These are phyloP conservation scores for Drosophila falleni DNA, from an alignment of 2,888 invertebrate genomes.

Conservation along the genomic window DNA sequence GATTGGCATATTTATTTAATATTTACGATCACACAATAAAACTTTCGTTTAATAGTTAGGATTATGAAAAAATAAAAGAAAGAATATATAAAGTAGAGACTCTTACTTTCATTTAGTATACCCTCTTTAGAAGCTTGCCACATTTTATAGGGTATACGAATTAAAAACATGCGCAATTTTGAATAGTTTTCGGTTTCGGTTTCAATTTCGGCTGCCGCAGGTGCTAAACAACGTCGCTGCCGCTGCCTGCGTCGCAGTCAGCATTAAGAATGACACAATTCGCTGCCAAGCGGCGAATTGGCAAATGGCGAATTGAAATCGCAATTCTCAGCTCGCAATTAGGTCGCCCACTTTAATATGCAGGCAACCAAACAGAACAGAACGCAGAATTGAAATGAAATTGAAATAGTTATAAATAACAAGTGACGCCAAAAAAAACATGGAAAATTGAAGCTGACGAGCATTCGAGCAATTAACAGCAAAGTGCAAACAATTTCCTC, in stretches of 20 bases:
- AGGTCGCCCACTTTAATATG: slow-evolving; percentile 74
- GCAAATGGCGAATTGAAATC: slow-evolving; percentile 26
- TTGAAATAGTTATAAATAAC: slow-evolving; percentile 63
- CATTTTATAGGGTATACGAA: slow-evolving; percentile 28
- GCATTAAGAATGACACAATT: slow-evolving; percentile 64
- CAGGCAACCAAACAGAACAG: slow-evolving; percentile 43
- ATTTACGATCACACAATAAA: no score
- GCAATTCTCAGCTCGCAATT: slow-evolving; percentile 68
- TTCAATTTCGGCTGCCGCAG: slow-evolving; percentile 44
- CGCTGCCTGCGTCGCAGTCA: slow-evolving; percentile 26
- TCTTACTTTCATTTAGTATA: no score
- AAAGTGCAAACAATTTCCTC: slow-evolving; percentile 69
- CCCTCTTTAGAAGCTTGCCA: neutral
- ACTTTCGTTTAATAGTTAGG: no score
- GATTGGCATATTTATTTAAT: no score
- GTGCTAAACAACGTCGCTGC: slow-evolving; percentile 41
- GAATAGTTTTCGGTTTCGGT: slow-evolving; percentile 29
- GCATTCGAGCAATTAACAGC: slow-evolving; percentile 61
- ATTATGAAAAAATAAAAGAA: no score
- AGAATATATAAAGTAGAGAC: no score
- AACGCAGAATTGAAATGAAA: slow-evolving; percentile 44
- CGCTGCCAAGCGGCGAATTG: slow-evolving; percentile 35
- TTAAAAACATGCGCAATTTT: slow-evolving; percentile 31
- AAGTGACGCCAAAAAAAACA: slow-evolving; percentile 52
- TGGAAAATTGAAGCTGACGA: slow-evolving; percentile 2